These are phyloP conservation scores for Anthrax anthrax DNA, from an alignment of 2,888 invertebrate genomes.

Conservation along the genomic window DNA sequence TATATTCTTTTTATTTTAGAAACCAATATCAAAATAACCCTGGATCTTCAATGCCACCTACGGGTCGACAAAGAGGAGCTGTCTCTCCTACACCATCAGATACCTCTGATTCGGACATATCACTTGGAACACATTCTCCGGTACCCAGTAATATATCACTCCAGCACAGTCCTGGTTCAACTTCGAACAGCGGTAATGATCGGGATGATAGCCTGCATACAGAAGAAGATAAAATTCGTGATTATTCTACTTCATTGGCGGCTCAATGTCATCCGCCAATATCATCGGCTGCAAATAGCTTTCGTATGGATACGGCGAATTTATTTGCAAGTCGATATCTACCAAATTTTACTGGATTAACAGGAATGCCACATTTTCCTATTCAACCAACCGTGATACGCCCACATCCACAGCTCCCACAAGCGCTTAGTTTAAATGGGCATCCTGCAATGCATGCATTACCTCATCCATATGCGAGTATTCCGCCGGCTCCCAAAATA, in stretches of 20 bases:
- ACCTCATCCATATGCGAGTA: slow-evolving; percentile 19
- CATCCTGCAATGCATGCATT: slow-evolving; percentile 12
- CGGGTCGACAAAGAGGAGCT: slow-evolving; percentile 27
- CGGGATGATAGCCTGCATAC: slow-evolving; percentile 31
- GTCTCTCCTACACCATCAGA: slow-evolving; percentile 33
- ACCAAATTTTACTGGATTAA: slow-evolving; percentile 32
- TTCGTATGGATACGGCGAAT: slow-evolving; percentile 25
- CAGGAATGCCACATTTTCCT: slow-evolving; percentile 33
- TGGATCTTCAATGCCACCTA: slow-evolving; percentile 18
- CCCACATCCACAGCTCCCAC: slow-evolving; percentile 33
- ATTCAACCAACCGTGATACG: slow-evolving; percentile 33
- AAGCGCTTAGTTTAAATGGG: slow-evolving; percentile 24
- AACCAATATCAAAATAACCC: slow-evolving; percentile 33
- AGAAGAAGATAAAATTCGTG: slow-evolving; percentile 32
- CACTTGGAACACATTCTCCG: slow-evolving; percentile 34
- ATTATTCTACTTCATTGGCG: slow-evolving; percentile 24
- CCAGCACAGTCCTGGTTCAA: slow-evolving; percentile 34
- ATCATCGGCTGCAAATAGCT: slow-evolving; percentile 20
- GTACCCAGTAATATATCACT: slow-evolving; percentile 33
- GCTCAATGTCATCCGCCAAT: slow-evolving; percentile 17
- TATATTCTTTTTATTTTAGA: slow-evolving; percentile 13
- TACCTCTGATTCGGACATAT: slow-evolving; percentile 34
- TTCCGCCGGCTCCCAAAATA: slow-evolving; percentile 27
- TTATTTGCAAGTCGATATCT: slow-evolving; percentile 34
- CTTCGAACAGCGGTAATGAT: slow-evolving; percentile 33